Base-by-base conservation (phyloP, 2,797 vertebrate genomes). In the Euphonia xanthogaster region DNA sequence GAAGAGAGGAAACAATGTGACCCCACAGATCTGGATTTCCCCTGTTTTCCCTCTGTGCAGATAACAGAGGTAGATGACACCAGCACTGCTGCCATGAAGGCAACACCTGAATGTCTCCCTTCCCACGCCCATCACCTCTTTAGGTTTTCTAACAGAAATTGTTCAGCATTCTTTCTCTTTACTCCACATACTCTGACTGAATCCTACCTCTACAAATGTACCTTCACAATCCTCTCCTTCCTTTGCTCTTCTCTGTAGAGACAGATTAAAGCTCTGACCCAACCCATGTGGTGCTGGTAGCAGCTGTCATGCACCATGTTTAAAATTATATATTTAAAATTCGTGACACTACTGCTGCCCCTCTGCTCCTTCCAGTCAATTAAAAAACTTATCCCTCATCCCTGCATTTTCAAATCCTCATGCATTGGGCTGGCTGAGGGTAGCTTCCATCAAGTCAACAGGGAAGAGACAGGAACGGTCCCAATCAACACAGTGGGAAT, bases 1-100 rank as follows among this genome's bases (percentile, higher is more conserved):
- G 45, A 27, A 48, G 0, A 72, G 28, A 73, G 48, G 39, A 35
- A 90, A 55, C 3, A 31, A 37, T 0, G 0, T 12, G 21, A 70
- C 31, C 20, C 40, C 23, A 39, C 13, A 40, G 23, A 39, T 44
- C 21, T 50, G 39, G 68, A 65, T 54, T 72, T 86, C 30, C 51
- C 3, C 1, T 24, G 5, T 22, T 75, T 81, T 61, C 44, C 31
- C 48, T 62, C 30, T 60, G 8, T 12, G 12, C 12, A 17, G 42
- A 39, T n/a, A 83, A 45, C 15, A 82, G 37, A 77, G 19, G 20
- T 7, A 50, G 25, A 58, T 33, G 12, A 31, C 24, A 62, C 4
- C 25, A 71, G 31, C 19, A 37, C 10, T 40, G 28, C 21, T 2
- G 2, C 51, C 51, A 54, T 2, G 16, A 55, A 70, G 25, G 13